Evolutionary conservation across 2,113 vertebrate species (phyloP).

Genomic region (Hystrix cristata): DNA sequence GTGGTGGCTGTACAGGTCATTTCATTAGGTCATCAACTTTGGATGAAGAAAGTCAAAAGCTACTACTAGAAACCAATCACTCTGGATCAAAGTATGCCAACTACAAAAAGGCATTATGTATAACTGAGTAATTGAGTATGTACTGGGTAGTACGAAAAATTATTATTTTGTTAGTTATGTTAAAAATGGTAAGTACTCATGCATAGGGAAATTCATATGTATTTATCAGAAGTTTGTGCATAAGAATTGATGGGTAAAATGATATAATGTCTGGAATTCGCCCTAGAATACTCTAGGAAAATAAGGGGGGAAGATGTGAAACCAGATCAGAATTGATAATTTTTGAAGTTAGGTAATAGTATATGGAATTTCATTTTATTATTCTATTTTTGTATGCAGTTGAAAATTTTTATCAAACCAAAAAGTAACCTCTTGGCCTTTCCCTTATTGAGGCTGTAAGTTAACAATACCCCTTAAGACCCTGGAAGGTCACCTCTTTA

Average conservation of each 20-base stretch:
- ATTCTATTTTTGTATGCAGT: neutral
- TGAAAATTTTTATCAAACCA: neutral
- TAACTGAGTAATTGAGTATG: neutral
- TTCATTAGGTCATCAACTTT: neutral
- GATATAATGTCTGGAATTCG: conserved; percentile 21
- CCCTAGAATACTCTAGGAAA: conserved; percentile 5
- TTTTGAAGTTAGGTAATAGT: neutral
- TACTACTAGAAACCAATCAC: neutral
- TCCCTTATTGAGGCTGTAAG: neutral
- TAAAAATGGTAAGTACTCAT: neutral
- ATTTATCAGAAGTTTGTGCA: neutral
- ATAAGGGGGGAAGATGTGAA: neutral
- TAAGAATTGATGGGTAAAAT: neutral
- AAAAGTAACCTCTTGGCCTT: neutral
- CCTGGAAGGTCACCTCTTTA: neutral
- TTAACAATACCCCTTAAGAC: neutral
- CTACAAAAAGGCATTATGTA: neutral
- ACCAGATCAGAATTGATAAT: neutral
- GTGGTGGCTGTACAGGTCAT: neutral
- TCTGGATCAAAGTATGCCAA: neutral
- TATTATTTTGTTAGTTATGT: neutral
- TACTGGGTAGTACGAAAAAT: neutral
- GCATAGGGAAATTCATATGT: neutral
- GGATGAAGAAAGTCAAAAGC: neutral
- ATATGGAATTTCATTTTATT: neutral